Evolutionary conservation across 37 sponge, comb jelly and placozoan genomes (phyloP).

Genomic region (Bolinopsis microptera): DNA sequence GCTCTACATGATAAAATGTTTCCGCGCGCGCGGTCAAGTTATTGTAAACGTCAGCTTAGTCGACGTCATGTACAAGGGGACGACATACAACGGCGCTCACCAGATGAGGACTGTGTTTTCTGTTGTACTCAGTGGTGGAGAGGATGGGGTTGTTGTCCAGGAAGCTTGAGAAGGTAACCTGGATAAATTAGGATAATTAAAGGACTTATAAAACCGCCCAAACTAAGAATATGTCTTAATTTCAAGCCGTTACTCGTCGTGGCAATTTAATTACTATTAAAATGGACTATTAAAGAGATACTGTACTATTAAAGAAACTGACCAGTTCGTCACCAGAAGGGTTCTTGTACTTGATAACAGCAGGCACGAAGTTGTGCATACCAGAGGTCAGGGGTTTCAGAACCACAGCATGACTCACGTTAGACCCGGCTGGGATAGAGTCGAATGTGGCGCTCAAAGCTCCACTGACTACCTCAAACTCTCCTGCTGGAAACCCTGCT

Average conservation of each 20-base stretch:
- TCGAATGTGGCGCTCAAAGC: conserved; percentile 33
- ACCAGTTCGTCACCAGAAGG: conserved; percentile 37
- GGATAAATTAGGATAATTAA: neutral
- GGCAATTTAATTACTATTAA: too few relatives aligned
- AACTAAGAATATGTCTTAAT: neutral
- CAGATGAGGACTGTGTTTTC: conserved; percentile 59
- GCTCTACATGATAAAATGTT: neutral
- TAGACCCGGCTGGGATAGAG: conserved; percentile 31
- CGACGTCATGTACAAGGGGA: neutral
- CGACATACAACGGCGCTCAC: too few relatives aligned
- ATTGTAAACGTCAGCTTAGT: neutral
- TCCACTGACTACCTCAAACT: conserved; percentile 48
- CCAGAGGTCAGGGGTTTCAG: conserved; percentile 21
- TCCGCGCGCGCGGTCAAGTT: neutral
- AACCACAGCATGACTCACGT: conserved; percentile 22
- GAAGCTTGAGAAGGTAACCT: conserved; percentile 63
- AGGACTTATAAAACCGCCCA: too few relatives aligned
- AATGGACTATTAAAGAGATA: too few relatives aligned
- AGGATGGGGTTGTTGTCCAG: conserved; percentile 65
- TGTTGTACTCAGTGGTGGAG: conserved; percentile 26
- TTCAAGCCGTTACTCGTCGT: neutral
- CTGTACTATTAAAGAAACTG: too few relatives aligned
- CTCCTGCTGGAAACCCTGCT: neutral
- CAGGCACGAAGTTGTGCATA: conserved; percentile 53
- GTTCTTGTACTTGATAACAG: conserved; percentile 53